Conservation (phyloP, 2,113 vertebrate genomes). For the Progne subis region DNA sequence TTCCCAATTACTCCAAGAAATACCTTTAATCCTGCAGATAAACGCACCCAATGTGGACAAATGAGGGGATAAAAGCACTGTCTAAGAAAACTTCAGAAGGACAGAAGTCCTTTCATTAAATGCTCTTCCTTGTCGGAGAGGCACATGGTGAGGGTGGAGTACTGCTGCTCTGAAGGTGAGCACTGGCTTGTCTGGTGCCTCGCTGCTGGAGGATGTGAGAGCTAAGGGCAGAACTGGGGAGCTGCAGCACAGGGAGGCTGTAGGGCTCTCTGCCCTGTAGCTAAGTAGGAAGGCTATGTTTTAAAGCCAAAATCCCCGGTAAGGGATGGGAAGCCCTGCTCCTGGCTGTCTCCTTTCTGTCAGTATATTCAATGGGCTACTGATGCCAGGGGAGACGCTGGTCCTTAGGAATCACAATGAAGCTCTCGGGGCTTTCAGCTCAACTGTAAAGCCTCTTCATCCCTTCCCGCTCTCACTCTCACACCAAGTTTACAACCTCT, state of each 20-base stretch:
- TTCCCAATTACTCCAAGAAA: not conserved
- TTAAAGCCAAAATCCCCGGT: not conserved
- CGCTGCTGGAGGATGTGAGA: not conserved
- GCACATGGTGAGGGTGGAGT: not conserved
- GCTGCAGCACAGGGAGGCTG: not conserved
- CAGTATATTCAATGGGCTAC: not conserved
- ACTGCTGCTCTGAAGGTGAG: not conserved
- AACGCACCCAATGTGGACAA: fast-evolving
- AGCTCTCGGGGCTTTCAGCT: not conserved
- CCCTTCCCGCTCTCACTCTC: not conserved
- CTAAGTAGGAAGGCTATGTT: fast-evolving
- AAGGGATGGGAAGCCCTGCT: not conserved
- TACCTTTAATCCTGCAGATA: not conserved
- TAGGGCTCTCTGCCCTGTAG: not conserved
- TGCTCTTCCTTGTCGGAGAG: not conserved
- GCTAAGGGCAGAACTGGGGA: not conserved
- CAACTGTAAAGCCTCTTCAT: not conserved
- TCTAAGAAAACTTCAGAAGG: not conserved
- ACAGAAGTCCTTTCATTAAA: not conserved
- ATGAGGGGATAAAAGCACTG: not conserved
- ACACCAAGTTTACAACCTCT: not conserved
- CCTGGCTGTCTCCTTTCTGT: not conserved
- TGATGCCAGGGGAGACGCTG: not conserved
- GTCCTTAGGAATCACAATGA: not conserved
- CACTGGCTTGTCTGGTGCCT: not conserved